A percentile compares a stretch with the other conserved stretches of the same genome.
These are phyloP conservation scores for Lasiurus borealis DNA, from an alignment of 2,113 vertebrate species.

Conservation along the genomic window DNA sequence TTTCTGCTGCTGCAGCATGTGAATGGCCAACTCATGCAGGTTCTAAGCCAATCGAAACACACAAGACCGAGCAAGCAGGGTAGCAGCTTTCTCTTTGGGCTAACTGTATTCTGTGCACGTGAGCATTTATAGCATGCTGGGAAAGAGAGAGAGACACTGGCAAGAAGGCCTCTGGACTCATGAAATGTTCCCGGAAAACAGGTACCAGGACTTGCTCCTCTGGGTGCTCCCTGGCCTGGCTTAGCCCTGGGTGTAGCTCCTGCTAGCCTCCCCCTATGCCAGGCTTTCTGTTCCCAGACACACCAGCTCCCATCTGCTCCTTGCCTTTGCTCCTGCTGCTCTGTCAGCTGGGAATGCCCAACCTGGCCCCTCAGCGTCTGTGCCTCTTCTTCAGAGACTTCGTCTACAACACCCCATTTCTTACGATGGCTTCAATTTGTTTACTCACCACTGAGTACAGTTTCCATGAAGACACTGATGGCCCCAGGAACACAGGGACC, in stretches of 20 bases:
- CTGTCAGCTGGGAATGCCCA: background rate
- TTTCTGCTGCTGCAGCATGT: background rate
- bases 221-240: background rate
- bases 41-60: background rate
- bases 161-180: background rate
- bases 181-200: background rate
- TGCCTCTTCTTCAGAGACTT: background rate
- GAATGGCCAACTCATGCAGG: background rate
- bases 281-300: background rate
- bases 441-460: background rate
- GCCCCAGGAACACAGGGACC: background rate
- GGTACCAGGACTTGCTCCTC: background rate
- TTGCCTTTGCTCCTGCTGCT: background rate
- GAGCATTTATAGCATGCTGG: background rate
- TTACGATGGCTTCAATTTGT: no score
- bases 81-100: background rate
- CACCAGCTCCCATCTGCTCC: background rate
- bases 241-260: background rate
- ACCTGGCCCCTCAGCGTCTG: background rate
- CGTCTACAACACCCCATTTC: background rate
- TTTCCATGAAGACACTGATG: background rate
- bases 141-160: background rate
- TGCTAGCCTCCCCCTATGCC: rapidly evolving
- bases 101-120: background rate
- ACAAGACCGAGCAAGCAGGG: background rate